Conservation (phyloP, 2,888 invertebrate genomes). For the Venustoraphidia nigricollis region DNA sequence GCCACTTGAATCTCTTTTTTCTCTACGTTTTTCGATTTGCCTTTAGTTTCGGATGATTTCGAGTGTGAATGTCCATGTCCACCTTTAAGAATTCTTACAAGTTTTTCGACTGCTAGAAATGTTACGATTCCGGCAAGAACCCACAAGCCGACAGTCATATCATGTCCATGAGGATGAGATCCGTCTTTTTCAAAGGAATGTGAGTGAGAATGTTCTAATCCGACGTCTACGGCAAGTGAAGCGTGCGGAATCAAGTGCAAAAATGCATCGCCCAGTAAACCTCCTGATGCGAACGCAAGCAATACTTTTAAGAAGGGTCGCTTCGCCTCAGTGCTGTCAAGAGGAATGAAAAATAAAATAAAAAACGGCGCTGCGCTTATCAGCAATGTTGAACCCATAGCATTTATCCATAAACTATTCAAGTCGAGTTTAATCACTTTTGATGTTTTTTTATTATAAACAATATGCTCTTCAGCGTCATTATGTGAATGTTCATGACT, state of each 20-base stretch:
- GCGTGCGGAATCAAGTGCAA: slow-evolving; percentile 98
- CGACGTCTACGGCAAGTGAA: slow-evolving; percentile 38
- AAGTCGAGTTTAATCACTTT: slow-evolving; percentile 24
- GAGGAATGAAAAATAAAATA: slow-evolving; percentile 81
- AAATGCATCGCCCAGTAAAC: slow-evolving; percentile 95
- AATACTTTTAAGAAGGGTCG: slow-evolving; percentile 79
- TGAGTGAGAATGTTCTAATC: slow-evolving; percentile 23
- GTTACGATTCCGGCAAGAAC: slow-evolving; percentile 86
- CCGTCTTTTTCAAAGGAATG: slow-evolving; percentile 36
- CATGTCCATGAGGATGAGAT: slow-evolving; percentile 46
- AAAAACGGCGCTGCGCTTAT: slow-evolving; percentile 93
- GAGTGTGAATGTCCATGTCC: slow-evolving; percentile 63
- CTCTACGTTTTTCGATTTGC: slow-evolving; percentile 25
- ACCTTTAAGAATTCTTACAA: slow-evolving; percentile 73
- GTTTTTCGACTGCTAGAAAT: slow-evolving; percentile 87
- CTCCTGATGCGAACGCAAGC: slow-evolving; percentile 86
- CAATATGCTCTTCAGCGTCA: slow-evolving; percentile 23
- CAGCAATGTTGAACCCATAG: slow-evolving; percentile 77
- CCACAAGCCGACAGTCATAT: slow-evolving; percentile 86
- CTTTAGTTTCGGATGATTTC: slow-evolving; percentile 29
- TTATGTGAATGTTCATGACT: slow-evolving; percentile 16
- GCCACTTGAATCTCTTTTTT: slow-evolving; percentile 55
- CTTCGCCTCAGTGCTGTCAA: slow-evolving; percentile 72
- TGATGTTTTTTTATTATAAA: slow-evolving; percentile 10
- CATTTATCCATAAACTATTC: slow-evolving; percentile 53